Percentiles rank a stretch among this genome's conserved stretches.
These are phyloP conservation scores for Cantharis rufa DNA, from an alignment of 2,888 invertebrate genomes.

Conservation along the genomic window DNA sequence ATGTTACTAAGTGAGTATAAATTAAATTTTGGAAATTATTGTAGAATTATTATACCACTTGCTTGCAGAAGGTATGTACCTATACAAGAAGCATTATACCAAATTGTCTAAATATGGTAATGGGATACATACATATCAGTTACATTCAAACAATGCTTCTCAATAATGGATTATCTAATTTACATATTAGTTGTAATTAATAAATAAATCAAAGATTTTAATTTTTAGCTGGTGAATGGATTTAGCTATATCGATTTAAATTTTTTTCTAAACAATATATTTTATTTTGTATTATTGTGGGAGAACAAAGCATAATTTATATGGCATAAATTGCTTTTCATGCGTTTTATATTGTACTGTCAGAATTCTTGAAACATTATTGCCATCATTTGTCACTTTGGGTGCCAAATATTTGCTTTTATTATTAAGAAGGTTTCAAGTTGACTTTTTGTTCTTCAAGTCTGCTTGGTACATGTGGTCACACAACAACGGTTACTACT, in stretches of 20 bases:
- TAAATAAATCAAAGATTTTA: neutral
- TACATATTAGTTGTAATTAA: neutral
- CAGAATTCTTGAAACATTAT: neutral
- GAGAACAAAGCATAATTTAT: neutral
- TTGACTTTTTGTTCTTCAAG: conserved; percentile 3
- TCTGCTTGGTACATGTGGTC: conserved; percentile 15
- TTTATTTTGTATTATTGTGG: neutral
- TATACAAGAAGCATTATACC: neutral
- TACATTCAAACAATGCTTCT: neutral
- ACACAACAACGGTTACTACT: conserved; percentile 19
- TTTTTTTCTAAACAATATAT: neutral
- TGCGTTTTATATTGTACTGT: neutral
- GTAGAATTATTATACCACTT: neutral
- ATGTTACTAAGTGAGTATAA: neutral
- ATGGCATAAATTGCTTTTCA: neutral
- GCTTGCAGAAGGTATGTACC: neutral
- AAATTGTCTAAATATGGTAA: neutral
- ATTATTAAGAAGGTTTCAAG: neutral
- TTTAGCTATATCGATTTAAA: neutral
- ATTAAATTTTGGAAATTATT: neutral
- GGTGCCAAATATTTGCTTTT: neutral
- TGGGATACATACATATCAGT: neutral
- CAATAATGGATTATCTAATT: neutral
- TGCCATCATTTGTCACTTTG: neutral
- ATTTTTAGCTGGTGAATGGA: neutral